Base-by-base conservation (phyloP, 2,113 vertebrate species). In the Desmodus rotundus region DNA sequence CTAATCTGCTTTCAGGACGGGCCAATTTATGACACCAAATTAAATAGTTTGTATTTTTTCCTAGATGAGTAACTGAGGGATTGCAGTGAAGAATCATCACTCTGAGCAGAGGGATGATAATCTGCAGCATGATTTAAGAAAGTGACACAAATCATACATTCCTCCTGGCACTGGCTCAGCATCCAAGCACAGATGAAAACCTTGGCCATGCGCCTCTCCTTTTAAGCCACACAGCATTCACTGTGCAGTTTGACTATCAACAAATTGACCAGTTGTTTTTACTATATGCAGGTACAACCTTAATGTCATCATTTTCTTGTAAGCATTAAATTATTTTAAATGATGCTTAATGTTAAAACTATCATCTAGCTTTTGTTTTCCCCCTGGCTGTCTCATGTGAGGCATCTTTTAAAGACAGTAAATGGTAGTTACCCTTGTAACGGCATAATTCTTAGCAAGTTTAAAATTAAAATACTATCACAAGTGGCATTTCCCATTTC, bases 381-480 rank as follows among this genome's bases (percentile, higher is more conserved):
- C 15, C 9, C 11, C 31, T 15, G 16, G 33, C 61, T 89, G 28
- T 93, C 56, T 78, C 43, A 77, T 36, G 8, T 47, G 24, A 93
- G 20, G 3, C 13, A 47, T 94, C 77, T 77, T 93, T 91, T 73
- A 67, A 89, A 90, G 31, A 78, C 70, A 56, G 63, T 65, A 76
- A 90, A 80, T 45, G 43, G n/a, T 74, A 38, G 84, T 87, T 95
- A 63, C 20, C 58, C 96, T 96, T 93, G 95, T 77, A 85, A 92
- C 15, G 17, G 9, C 47, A 61, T 85, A 93, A 92, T 17, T 97
- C 31, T 85, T 85, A 96, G 6, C 28, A 92, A 85, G 31, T 89
- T 95, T 87, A 94, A 96, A 92, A 95, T 91, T 96, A 94, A 97
- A 95, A 90, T 82, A 8, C 72, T 73, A 94, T 93, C 76, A 95